Percentiles rank a stretch among this genome's conserved stretches.
These are phyloP conservation scores for Pristionchus japonicus DNA, from an alignment of 2,888 invertebrate genomes.

Conservation along the genomic window DNA sequence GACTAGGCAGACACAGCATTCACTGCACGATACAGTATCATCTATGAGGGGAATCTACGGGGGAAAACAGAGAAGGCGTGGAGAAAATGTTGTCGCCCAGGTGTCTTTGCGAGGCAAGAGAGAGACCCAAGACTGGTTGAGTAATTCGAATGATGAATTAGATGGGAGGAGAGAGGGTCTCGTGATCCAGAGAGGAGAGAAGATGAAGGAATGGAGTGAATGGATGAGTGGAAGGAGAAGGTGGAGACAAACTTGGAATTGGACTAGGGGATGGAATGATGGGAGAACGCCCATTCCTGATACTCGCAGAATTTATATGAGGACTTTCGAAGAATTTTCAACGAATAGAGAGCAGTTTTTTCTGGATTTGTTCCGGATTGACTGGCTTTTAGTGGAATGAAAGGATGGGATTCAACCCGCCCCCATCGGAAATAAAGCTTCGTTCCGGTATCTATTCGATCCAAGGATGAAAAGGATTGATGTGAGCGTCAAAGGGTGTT, in stretches of 20 bases:
- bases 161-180: not conserved
- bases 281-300: not conserved
- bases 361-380: not conserved
- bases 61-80: conserved; percentile 11
- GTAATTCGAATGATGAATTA: conserved; percentile 28
- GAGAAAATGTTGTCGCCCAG: conserved; percentile 7
- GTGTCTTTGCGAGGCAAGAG: not conserved
- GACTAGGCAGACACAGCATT: not conserved
- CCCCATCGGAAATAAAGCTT: not conserved
- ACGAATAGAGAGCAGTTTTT: not conserved
- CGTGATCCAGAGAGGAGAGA: conserved; percentile 10
- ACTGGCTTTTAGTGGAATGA: not conserved
- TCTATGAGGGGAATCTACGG: not conserved
- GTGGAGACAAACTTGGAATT: not conserved
- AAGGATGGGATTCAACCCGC: not conserved
- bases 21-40: not conserved
- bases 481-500: not conserved
- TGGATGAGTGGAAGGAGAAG: not conserved
- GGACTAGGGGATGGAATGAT: not conserved
- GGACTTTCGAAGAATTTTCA: not conserved
- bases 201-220: not conserved
- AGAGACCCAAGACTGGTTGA: conserved; percentile 10
- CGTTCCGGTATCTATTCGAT: not conserved
- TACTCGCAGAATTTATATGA: not conserved
- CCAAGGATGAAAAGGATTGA: not conserved